Conservation (phyloP, 2,888 invertebrate genomes). For the Deroplatys truncata region DNA sequence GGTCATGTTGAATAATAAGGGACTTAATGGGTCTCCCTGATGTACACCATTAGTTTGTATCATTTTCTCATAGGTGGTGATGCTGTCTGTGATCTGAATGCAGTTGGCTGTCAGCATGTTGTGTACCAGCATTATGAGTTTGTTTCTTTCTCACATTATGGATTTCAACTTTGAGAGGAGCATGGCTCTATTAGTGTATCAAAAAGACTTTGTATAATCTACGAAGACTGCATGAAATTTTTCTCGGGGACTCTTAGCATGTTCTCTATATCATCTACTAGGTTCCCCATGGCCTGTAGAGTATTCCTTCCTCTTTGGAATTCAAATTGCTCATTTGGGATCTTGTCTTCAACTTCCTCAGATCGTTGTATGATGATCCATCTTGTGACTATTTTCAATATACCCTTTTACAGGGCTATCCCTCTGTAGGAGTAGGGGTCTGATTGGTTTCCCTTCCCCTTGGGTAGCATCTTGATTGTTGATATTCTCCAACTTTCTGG, state of each 20-base stretch:
- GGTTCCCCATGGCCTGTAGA: too few relatives aligned
- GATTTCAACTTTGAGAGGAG: neutral
- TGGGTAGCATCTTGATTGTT: neutral
- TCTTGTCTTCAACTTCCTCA: neutral
- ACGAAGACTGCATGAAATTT: too few relatives aligned
- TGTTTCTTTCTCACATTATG: neutral
- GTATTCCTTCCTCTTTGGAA: too few relatives aligned
- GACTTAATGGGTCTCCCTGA: neutral
- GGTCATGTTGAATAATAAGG: neutral
- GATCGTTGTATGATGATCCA: too few relatives aligned
- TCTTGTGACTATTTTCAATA: neutral
- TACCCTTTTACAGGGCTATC: neutral
- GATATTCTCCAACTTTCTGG: neutral
- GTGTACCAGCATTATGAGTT: neutral
- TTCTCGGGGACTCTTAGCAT: too few relatives aligned
- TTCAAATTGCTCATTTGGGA: too few relatives aligned
- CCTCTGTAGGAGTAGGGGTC: neutral
- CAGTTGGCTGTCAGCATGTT: neutral
- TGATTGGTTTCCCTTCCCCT: neutral
- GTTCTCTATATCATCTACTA: too few relatives aligned
- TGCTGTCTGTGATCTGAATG: neutral
- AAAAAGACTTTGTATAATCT: neutral
- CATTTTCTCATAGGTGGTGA: neutral
- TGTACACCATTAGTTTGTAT: neutral
- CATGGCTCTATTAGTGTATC: too few relatives aligned